phyloP scores from a whole-genome alignment of 2,797 vertebrate species.

The Artibeus lituratus region DNA sequence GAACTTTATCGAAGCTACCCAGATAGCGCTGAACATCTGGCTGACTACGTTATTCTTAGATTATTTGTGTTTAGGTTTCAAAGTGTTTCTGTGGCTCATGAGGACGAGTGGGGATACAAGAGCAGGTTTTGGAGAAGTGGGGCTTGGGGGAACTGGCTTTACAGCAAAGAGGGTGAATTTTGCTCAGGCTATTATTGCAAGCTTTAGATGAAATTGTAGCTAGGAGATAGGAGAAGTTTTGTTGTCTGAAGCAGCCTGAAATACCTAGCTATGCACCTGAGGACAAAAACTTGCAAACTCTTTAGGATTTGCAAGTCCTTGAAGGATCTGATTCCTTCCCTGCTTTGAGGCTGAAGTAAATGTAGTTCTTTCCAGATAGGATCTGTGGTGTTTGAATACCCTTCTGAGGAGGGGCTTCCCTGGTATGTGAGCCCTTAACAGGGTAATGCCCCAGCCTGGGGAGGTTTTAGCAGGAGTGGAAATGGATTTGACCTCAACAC shows the following conservation, averaged over 20 bases:
- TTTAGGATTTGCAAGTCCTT: background rate
- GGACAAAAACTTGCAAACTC: background rate
- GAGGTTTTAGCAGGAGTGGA: background rate
- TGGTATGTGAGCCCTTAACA: background rate
- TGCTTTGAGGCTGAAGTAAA: constrained; percentile 12
- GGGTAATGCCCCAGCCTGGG: background rate
- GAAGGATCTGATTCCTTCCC: background rate
- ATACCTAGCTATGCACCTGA: background rate
- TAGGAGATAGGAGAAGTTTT: background rate
- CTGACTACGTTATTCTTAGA: constrained; percentile 35
- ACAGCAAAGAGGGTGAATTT: background rate
- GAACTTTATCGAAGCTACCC: constrained; percentile 21
- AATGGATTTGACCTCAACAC: background rate
- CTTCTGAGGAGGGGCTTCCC: background rate
- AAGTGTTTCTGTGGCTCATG: constrained; percentile 64
- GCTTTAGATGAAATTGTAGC: background rate
- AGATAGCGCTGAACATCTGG: constrained; percentile 74
- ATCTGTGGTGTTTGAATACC: background rate
- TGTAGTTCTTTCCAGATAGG: background rate
- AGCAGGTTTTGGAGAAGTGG: constrained; percentile 22
- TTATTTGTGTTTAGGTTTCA: constrained; percentile 33
- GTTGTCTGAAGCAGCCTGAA: constrained; percentile 5
- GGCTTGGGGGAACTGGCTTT: background rate
- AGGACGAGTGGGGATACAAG: background rate
- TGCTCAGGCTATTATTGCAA: background rate